Conservation (phyloP, 2,797 vertebrate species). For the Odontamblyopus rebecca region DNA sequence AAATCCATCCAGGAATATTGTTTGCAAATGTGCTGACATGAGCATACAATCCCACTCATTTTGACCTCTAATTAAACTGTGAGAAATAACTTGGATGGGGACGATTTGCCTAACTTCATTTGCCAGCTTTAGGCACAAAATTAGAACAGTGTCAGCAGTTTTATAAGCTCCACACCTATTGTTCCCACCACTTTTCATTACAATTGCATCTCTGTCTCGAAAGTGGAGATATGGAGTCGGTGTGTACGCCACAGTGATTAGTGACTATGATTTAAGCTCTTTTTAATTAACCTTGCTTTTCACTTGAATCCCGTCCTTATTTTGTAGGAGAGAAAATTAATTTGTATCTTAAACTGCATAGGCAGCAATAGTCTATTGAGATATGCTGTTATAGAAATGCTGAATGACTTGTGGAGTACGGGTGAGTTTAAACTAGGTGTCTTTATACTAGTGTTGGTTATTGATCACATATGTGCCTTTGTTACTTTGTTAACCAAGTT, state of each 20-base stretch:
- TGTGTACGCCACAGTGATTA: slow-evolving; percentile 66
- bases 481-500: slow-evolving; percentile 1
- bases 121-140: slow-evolving; percentile 50
- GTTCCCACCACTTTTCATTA: slow-evolving; percentile 55
- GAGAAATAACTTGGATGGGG: slow-evolving; percentile 54
- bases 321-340: slow-evolving; percentile 66
- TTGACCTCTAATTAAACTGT: slow-evolving; percentile 70
- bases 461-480: neutral
- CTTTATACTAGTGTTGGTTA: neutral
- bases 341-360: slow-evolving; percentile 42
- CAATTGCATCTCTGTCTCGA: slow-evolving; percentile 34
- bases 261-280: slow-evolving; percentile 71
- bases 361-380: slow-evolving; percentile 39
- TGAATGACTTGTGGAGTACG: slow-evolving; percentile 42
- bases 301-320: slow-evolving; percentile 63
- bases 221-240: slow-evolving; percentile 51
- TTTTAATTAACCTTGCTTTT: slow-evolving; percentile 80
- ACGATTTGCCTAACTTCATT: slow-evolving; percentile 56
- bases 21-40: slow-evolving; percentile 40
- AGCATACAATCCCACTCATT: slow-evolving; percentile 50
- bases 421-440: slow-evolving; percentile 27
- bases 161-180: slow-evolving; percentile 70
- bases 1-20: slow-evolving; percentile 42
- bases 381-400: slow-evolving; percentile 44
- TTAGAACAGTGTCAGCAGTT: slow-evolving; percentile 68